Evolutionary conservation across 2,888 invertebrate genomes (phyloP), one percentile per base, ranked within the genome.

Genomic region (Scaptomyza polygonia): DNA sequence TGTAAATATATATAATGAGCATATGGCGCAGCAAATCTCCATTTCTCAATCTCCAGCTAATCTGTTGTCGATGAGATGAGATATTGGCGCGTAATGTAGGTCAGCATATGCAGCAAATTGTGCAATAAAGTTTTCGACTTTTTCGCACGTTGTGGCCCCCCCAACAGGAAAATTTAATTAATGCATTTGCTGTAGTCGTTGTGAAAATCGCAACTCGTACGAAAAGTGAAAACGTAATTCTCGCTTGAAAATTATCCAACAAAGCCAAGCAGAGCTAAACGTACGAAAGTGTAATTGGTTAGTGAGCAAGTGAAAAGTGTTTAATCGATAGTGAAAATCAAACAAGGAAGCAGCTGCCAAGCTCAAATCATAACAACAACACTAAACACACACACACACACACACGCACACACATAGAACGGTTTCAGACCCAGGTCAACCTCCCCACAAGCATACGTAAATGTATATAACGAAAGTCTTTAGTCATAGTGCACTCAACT

Each of bases 251-350:
- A 76, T 70, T 67, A 77, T 65, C 59, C 67, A 72, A 66, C 65
- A 1, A 11, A 36, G 36, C 14, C 36, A 36, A 75, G 48, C 16
- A n/a, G 25, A 18, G 16, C 42, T 14, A 36, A 14, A 51, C 16
- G 63, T 57, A 49, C 66, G 61, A 63, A 72, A 64, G 72, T 67
- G 80, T 53, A 55, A 67, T 55, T 55, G 62, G 51, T 44, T 49
- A 52, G 55, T 36, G 14, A 36, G 32, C 57, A 58, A 65, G 66
- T 73, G 72, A 59, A 77, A 86, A 79, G 75, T 81, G 77, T 86
- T 86, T 75, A 86, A 83, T 83, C 86, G 84, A 83, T 86, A 83
- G 83, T 72, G 69, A 76, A 80, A 76, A 73, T 72, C 69, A 70
- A 76, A 68, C 67, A 67, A 71, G 68, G 67, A 58, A 63, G 48